Conservation (phyloP, 2,113 vertebrate genomes). For the Siniperca knerii region DNA sequence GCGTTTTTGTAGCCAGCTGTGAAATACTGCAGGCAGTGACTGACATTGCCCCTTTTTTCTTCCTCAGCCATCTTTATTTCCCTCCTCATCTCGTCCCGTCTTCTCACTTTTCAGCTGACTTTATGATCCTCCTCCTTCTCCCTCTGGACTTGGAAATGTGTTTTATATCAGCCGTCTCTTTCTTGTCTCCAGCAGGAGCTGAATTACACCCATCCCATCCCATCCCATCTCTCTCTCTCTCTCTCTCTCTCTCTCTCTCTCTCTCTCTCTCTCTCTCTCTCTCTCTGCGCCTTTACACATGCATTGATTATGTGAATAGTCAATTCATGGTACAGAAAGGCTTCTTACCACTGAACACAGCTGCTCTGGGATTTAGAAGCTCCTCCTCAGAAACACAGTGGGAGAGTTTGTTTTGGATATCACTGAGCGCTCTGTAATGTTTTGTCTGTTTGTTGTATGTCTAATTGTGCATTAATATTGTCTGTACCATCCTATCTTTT, state of each 20-base stretch:
- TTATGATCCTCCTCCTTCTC: neutral
- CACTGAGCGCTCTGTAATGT: neutral
- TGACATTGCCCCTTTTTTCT: slow-evolving; percentile 7
- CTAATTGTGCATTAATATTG: slow-evolving; percentile 32
- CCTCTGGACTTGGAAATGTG: neutral
- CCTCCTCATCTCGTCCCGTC: neutral
- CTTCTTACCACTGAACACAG: neutral
- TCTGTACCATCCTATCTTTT: slow-evolving; percentile 65
- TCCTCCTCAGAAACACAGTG: neutral
- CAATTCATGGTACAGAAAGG: slow-evolving; percentile 7
- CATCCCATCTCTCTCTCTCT: too few species aligned
- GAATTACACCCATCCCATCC: neutral
- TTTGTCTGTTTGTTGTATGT: neutral
- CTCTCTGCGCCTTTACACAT: neutral
- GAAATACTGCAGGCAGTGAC: slow-evolving; percentile 47
- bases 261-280: too few species aligned
- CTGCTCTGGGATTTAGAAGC: neutral
- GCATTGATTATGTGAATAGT: neutral
- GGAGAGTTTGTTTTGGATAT: neutral
- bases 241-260: too few species aligned
- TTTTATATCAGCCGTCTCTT: neutral
- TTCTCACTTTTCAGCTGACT: neutral
- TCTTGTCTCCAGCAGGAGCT: neutral
- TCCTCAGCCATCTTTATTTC: neutral
- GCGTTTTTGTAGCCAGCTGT: slow-evolving; percentile 23